Evolutionary conservation across 2,888 invertebrate species (phyloP).

Genomic region (Ashinkailepas kermadecensis): DNA sequence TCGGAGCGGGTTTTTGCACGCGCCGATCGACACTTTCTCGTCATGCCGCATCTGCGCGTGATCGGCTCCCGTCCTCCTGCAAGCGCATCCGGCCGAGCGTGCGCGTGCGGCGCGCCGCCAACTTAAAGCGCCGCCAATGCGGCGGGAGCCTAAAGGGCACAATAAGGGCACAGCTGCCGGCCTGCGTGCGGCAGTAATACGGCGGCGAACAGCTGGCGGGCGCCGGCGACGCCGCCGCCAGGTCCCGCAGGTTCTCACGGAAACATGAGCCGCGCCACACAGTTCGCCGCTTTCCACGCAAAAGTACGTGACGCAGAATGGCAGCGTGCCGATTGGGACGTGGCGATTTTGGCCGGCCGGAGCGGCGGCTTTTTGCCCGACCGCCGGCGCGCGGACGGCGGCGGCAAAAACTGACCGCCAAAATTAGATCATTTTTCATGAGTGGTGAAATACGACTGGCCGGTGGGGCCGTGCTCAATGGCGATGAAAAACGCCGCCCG

Average conservation of each 20-base stretch:
- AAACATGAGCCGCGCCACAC: neutral
- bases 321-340: neutral
- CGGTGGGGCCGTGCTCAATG: neutral
- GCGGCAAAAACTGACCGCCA: constrained; percentile 10
- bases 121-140: neutral
- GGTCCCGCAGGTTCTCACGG: neutral
- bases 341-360: too few relatives aligned
- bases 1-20: neutral
- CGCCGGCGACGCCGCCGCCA: neutral
- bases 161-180: constrained; percentile 18
- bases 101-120: neutral
- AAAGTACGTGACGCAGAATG: neutral
- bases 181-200: neutral
- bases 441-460: neutral
- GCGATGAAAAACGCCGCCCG: neutral
- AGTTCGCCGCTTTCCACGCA: neutral
- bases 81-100: too few relatives aligned
- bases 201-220: neutral
- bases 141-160: constrained; percentile 10
- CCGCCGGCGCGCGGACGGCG: neutral
- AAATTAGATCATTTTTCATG: constrained; percentile 19
- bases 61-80: too few relatives aligned
- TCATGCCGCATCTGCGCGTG: neutral
- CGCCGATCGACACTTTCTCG: neutral
- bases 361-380: neutral